phyloP scores from a whole-genome alignment of 2,888 invertebrate species.

The Sphaerolaimus hirsutus region DNA sequence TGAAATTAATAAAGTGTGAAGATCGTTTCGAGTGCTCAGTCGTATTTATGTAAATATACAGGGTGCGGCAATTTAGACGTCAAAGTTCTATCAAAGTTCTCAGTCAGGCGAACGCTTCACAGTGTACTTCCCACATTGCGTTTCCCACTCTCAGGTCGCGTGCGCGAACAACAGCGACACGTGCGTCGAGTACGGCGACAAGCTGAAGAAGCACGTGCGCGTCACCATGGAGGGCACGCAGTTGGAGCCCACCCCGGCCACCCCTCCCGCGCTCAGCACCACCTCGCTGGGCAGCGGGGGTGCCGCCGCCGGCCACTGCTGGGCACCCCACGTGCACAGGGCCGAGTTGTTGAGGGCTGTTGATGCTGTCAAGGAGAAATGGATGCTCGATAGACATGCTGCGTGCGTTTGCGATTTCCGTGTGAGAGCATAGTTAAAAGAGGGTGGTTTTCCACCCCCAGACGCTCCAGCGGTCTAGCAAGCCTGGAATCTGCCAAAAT shows the following conservation, averaged over 20 bases:
- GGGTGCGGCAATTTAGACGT: background rate
- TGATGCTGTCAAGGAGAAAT: background rate
- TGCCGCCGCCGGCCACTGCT: background rate
- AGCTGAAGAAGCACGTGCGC: conserved; percentile 15
- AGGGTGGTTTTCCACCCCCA: no score
- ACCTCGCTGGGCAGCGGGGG: background rate
- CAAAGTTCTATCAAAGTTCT: background rate
- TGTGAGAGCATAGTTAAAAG: no score
- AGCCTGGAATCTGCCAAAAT: no score
- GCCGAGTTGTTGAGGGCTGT: background rate
- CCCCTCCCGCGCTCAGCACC: background rate
- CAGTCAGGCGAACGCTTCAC: background rate
- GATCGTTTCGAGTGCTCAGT: no score
- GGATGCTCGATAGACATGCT: no score
- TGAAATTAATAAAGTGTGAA: no score
- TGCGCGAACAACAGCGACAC: conserved; percentile 80
- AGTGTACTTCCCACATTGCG: background rate
- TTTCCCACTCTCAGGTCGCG: conserved; percentile 39
- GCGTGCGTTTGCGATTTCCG: no score
- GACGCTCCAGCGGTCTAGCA: no score
- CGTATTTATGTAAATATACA: background rate
- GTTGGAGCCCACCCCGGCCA: no score
- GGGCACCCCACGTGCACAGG: background rate
- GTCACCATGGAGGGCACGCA: conserved; percentile 16
- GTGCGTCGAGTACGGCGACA: conserved; percentile 52